Evolutionary conservation across 1,140 invertebrate genomes (phyloP).

Genomic region (Zaprionus davidi): DNA sequence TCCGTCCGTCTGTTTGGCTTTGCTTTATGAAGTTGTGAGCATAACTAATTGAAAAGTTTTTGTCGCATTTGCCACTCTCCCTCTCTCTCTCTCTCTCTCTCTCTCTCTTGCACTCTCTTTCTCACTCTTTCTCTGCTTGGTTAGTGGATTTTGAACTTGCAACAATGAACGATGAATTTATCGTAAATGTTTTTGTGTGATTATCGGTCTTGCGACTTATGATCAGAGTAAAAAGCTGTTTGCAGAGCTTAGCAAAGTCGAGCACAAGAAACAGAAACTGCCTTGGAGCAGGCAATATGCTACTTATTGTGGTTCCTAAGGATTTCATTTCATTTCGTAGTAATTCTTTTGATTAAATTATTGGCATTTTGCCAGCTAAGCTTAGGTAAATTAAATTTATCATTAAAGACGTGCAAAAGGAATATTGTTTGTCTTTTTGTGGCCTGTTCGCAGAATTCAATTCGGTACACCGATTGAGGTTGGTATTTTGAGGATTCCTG

Average conservation of each 20-base stretch:
- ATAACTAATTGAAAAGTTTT: constrained; percentile 79
- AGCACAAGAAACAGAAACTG: not conserved
- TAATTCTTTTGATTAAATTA: not conserved
- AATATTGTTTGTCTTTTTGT: not conserved
- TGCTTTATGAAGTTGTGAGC: constrained; percentile 74
- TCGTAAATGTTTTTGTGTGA: constrained; percentile 31
- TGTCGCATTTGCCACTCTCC: constrained; percentile 37
- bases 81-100: not conserved
- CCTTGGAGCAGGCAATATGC: constrained; percentile 1
- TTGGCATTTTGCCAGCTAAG: not conserved
- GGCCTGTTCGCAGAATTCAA: not conserved
- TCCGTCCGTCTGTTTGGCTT: constrained; percentile 52
- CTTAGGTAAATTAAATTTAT: not conserved
- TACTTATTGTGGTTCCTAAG: not conserved
- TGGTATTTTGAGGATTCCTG: not conserved
- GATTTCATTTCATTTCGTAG: not conserved
- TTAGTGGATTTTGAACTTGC: constrained; percentile 38
- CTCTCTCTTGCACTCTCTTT: not conserved
- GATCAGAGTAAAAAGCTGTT: constrained; percentile 31
- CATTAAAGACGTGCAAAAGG: not conserved
- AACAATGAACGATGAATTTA: constrained; percentile 24
- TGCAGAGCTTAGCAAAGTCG: constrained; percentile 24
- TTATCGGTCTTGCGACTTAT: constrained; percentile 20
- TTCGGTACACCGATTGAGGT: not conserved
- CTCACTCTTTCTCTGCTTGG: constrained; percentile 19